These are phyloP conservation scores for Oligia latruncula DNA, from an alignment of 2,888 invertebrate species.

Conservation along the genomic window DNA sequence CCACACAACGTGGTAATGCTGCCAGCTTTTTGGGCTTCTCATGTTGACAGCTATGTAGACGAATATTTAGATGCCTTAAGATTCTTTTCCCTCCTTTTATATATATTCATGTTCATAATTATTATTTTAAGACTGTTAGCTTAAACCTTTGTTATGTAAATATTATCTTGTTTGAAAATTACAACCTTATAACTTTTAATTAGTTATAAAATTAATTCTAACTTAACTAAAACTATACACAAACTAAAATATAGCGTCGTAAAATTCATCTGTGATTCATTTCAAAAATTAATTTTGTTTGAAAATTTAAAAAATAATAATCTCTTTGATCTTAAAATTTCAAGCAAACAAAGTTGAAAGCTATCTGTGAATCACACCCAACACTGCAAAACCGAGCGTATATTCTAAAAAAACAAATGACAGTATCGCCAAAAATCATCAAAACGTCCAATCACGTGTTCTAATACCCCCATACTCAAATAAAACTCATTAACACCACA, in stretches of 20 bases:
- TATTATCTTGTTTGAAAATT: neutral
- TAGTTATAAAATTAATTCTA: too few relatives aligned
- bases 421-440: neutral
- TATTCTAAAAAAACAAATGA: too few relatives aligned
- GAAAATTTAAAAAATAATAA: neutral
- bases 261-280: too few relatives aligned
- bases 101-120: neutral
- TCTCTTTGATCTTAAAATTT: neutral
- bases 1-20: neutral
- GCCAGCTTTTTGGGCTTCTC: neutral
- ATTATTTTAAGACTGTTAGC: neutral
- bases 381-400: neutral
- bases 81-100: too few relatives aligned
- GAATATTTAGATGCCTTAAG: too few relatives aligned
- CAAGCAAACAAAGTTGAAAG: neutral
- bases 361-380: neutral
- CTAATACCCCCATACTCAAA: constrained; percentile 12
- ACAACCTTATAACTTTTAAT: too few relatives aligned
- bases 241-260: too few relatives aligned
- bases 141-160: neutral
- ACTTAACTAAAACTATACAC: too few relatives aligned
- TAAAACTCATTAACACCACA: constrained; percentile 19
- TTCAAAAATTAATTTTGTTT: too few relatives aligned
- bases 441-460: constrained; percentile 12
- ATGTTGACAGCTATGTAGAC: neutral